Conservation (phyloP, 1,140 invertebrate species). For the Drosophila sechellia region DNA sequence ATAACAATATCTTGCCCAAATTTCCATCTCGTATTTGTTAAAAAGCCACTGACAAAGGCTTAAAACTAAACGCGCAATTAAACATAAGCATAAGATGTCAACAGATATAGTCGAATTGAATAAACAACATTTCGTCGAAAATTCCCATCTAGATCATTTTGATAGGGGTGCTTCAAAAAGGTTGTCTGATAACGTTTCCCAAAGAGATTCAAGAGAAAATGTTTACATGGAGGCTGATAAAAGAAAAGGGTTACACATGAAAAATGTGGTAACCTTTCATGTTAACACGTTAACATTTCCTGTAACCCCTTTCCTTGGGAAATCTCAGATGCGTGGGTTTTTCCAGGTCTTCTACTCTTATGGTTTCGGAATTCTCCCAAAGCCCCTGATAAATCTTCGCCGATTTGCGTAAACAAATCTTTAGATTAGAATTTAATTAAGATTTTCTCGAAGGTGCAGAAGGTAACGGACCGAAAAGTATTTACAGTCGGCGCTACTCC, state of each 20-base stretch:
- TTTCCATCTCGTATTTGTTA: neutral
- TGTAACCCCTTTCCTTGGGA: neutral
- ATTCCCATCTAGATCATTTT: conserved; percentile 16
- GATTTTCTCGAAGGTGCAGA: conserved; percentile 27
- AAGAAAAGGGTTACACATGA: conserved; percentile 25
- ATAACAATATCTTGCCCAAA: neutral
- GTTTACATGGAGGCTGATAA: conserved; percentile 34
- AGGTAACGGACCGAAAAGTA: conserved; percentile 19
- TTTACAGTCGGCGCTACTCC: conserved; percentile 26
- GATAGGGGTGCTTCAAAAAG: conserved; percentile 17
- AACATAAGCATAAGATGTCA: neutral
- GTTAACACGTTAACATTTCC: conserved; percentile 27
- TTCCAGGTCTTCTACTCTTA: neutral
- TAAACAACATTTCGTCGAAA: conserved; percentile 13
- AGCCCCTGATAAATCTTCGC: conserved; percentile 12
- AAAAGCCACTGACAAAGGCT: neutral
- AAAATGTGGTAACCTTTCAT: conserved; percentile 26
- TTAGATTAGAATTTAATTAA: conserved; percentile 52
- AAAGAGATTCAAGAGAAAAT: conserved; percentile 17
- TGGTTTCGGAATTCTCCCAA: neutral
- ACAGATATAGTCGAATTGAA: neutral
- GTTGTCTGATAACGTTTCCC: conserved; percentile 29
- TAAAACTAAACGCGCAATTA: neutral
- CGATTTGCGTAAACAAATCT: conserved; percentile 20
- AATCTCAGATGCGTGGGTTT: conserved; percentile 1